These are phyloP conservation scores for Achroia grisella DNA, from an alignment of 1,140 invertebrate species.

Conservation along the genomic window DNA sequence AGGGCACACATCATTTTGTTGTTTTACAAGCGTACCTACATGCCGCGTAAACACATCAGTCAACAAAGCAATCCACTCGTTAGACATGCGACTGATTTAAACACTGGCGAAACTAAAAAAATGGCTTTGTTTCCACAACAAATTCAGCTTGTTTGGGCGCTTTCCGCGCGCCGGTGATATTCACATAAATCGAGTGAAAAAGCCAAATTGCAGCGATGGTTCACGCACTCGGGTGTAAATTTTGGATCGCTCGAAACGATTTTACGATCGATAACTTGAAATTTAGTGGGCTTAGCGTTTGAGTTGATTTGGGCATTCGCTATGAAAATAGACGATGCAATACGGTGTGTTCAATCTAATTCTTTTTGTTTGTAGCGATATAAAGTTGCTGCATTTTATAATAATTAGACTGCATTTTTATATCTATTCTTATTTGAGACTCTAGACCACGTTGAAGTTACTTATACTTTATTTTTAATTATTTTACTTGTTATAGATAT, in stretches of 20 bases:
- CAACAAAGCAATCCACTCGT: conserved; percentile 36
- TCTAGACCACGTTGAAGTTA: no score
- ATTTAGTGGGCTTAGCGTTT: neutral
- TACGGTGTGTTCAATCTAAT: no score
- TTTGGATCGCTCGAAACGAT: conserved; percentile 5
- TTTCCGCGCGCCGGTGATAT: conserved; percentile 54
- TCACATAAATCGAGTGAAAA: conserved; percentile 67
- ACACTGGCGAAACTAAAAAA: conserved; percentile 55
- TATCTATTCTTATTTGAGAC: no score
- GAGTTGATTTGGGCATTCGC: neutral
- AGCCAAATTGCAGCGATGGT: conserved; percentile 63
- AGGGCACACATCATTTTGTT: no score
- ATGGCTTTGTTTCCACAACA: conserved; percentile 50
- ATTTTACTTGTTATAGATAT: no score
- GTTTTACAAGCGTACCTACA: neutral
- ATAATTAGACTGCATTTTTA: no score
- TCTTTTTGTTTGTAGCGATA: no score
- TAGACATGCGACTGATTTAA: conserved; percentile 63
- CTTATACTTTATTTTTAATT: no score
- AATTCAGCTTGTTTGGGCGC: conserved; percentile 61
- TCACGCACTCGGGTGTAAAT: conserved; percentile 26
- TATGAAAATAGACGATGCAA: no score
- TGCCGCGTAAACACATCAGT: conserved; percentile 38
- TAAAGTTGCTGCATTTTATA: no score
- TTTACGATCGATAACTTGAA: conserved; percentile 4